Evolutionary conservation across 2,888 invertebrate species (phyloP).

Genomic region (Drosophila niveifrons): DNA sequence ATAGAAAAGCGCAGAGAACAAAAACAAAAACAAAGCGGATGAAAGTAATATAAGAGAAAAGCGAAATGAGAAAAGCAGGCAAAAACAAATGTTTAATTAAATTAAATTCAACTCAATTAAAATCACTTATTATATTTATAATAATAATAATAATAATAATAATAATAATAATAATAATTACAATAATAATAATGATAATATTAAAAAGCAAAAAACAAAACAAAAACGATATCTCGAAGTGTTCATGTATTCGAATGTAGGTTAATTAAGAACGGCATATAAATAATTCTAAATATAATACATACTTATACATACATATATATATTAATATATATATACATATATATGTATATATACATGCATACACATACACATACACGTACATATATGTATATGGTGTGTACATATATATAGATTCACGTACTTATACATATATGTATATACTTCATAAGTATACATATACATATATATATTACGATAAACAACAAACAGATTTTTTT

Average conservation of each 20-base stretch:
- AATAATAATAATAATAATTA: conserved; percentile 20
- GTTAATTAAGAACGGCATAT: conserved; percentile 72
- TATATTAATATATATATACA: conserved; percentile 33
- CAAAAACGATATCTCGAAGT: conserved; percentile 76
- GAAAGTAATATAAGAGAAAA: conserved; percentile 15
- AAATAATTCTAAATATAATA: conserved; percentile 60
- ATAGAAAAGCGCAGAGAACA: conserved; percentile 1
- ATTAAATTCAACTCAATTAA: conserved; percentile 77
- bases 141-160: conserved; percentile 16
- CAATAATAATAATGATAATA: conserved; percentile 13
- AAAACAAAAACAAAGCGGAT: too few species aligned
- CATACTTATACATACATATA: conserved; percentile 51
- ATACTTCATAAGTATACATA: conserved; percentile 48
- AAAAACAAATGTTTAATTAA: conserved; percentile 69
- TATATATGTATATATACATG: conserved; percentile 20
- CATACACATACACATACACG: conserved; percentile 18
- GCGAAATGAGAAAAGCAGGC: conserved; percentile 33
- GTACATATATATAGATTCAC: too few species aligned
- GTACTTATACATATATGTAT: conserved; percentile 37
- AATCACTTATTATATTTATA: conserved; percentile 64
- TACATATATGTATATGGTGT: background rate
- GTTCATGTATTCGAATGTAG: conserved; percentile 81
- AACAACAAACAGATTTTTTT: conserved; percentile 47
- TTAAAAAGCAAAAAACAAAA: conserved; percentile 23
- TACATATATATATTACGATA: conserved; percentile 48